Evolutionary conservation across 2,888 invertebrate species (phyloP), one percentile per base, ranked within the genome.

Genomic region (Priocnemis perturbator): DNA sequence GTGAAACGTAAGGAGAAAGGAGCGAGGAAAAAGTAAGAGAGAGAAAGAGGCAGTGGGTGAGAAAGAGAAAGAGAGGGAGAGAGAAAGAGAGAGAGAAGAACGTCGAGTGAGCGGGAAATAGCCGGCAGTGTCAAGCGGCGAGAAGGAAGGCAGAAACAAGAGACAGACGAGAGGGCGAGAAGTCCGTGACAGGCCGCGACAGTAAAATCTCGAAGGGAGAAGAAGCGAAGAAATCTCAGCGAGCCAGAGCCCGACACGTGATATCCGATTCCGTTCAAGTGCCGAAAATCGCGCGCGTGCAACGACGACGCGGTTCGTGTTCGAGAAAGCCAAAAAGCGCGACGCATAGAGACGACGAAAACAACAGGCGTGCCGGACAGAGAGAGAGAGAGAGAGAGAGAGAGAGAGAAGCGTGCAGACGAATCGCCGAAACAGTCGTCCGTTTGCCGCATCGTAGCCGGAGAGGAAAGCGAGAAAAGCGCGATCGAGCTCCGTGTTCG

Each of bases 71-170:
- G 45, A 67, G 67, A 62, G 64, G 48, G 50, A 45, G 56, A 60
- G 17, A 57, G 53, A 66, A 66, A 71, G 21, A 19, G n/a, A 11
- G 30, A 14, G 26, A 26, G 23, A 17, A 17, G 2, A n/a, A 19
- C 50, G 50, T 11, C 67, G 58, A 71, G 67, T 64, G 67, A 74
- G 64, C 72, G 75, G 71, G 71, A 78, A 69, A 75, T 67, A 68
- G 79, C 53, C 65, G 68, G 73, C 71, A 30, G 69, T 48, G 58
- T 47, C 58, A 26, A 57, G 62, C 60, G 50, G 37, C 37, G 37
- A 37, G 37, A 37, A 37, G 37, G 37, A 11, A 47, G 17, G 11
- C 21, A 23, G 17, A 53, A 37, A 37, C 17, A 30, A 30, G 26
- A 59, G 44, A 60, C 68, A 57, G 61, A 19, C 23, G 58, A 21